Evolutionary conservation across 2,113 vertebrate genomes (phyloP).

Genomic region (Tenebrosternarchus preto): DNA sequence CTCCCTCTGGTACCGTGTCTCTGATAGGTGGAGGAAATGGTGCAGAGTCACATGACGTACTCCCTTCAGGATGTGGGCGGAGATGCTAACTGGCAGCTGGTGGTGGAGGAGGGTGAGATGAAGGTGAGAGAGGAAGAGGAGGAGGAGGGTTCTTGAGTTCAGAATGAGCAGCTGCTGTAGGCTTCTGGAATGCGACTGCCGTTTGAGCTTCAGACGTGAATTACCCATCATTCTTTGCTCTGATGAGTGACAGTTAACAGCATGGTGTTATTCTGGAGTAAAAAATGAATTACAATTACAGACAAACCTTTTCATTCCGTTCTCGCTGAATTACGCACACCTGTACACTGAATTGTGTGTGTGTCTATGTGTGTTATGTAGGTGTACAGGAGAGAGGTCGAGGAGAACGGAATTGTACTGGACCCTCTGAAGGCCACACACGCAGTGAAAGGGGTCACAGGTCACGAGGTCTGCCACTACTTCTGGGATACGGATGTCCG

Average conservation of each 20-base stretch:
- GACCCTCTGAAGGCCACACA: constrained; percentile 98
- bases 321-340: neutral
- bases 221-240: too few species aligned
- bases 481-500: constrained; percentile 96
- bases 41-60: constrained; percentile 95
- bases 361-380: constrained; percentile 53
- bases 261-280: neutral
- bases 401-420: constrained; percentile 95
- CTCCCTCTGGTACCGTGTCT: neutral
- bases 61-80: constrained; percentile 96
- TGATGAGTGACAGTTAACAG: too few species aligned
- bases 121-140: constrained; percentile 82
- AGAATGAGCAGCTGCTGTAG: neutral
- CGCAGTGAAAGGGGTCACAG: constrained; percentile 93
- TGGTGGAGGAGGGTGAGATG: constrained; percentile 99
- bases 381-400: constrained; percentile 97
- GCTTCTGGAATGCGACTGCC: too few species aligned
- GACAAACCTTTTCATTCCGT: neutral
- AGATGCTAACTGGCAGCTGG: constrained; percentile 98
- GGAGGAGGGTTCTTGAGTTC: neutral
- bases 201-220: too few species aligned
- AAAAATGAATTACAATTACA: neutral
- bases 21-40: constrained; percentile 92
- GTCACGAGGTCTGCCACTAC: constrained; percentile 95
- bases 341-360: too few species aligned